A percentile compares a stretch with the other conserved stretches of the same genome.
phyloP scores from a whole-genome alignment of 2,113 vertebrate genomes.

The Pleuronectes platessa region DNA sequence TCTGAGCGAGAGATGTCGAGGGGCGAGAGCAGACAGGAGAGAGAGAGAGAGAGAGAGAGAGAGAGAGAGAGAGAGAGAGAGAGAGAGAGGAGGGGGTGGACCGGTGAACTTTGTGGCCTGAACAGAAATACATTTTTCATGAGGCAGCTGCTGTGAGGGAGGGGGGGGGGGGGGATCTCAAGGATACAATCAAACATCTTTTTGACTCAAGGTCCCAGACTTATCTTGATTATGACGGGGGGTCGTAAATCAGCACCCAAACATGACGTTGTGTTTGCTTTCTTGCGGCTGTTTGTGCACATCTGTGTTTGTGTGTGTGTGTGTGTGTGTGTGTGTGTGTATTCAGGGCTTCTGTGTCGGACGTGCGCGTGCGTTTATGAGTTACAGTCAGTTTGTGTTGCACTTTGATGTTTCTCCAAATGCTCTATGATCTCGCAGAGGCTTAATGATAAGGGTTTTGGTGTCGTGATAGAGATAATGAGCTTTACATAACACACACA shows the following conservation, averaged over 20 bases:
- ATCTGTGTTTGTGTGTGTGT: background rate
- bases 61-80: constrained; percentile 14
- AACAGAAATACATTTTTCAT: constrained; percentile 79
- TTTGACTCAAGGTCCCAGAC: constrained; percentile 66
- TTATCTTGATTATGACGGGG: constrained; percentile 45
- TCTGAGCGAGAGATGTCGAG: constrained; percentile 67
- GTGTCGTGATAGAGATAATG: constrained; percentile 71
- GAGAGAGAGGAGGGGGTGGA: constrained; percentile 34
- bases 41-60: constrained; percentile 11
- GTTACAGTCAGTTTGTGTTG: constrained; percentile 28
- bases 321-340: constrained; percentile 2
- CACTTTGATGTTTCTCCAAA: constrained; percentile 63
- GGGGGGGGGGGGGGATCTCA: constrained; percentile 50
- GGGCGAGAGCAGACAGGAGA: constrained; percentile 40
- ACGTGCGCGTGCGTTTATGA: constrained; percentile 1
- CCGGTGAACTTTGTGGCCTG: constrained; percentile 71
- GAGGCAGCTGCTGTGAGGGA: constrained; percentile 65
- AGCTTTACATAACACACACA: constrained; percentile 59
- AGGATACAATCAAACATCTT: constrained; percentile 72
- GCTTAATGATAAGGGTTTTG: constrained; percentile 64
- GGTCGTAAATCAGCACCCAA: constrained; percentile 58
- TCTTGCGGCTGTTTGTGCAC: constrained; percentile 22
- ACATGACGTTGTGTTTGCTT: constrained; percentile 29
- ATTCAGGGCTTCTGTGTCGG: constrained; percentile 13
- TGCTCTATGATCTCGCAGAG: constrained; percentile 56